These are phyloP conservation scores for Phoeniculus purpureus DNA, from an alignment of 2,797 vertebrate species.

Conservation along the genomic window DNA sequence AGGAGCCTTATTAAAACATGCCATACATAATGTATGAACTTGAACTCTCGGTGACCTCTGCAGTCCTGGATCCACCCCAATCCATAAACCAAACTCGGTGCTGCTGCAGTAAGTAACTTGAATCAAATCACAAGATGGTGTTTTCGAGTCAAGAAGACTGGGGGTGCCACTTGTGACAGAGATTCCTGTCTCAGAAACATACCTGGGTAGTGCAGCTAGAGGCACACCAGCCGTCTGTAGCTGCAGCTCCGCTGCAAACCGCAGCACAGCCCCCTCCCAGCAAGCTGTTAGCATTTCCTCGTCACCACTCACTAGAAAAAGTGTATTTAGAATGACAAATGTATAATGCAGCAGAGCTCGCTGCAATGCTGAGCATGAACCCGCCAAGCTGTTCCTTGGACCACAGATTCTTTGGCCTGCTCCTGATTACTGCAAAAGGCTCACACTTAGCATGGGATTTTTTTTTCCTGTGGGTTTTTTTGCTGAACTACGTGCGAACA, in stretches of 20 bases:
- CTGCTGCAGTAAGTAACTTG: constrained; percentile 61
- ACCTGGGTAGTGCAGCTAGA: background rate
- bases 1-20: constrained; percentile 66
- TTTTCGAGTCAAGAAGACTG: constrained; percentile 43
- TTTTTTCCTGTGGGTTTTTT: background rate
- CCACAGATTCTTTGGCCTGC: background rate
- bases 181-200: constrained; percentile 16
- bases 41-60: constrained; percentile 77
- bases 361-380: background rate
- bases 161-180: constrained; percentile 28
- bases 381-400: background rate
- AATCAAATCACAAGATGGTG: constrained; percentile 58
- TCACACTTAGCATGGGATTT: background rate
- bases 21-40: constrained; percentile 75
- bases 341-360: background rate
- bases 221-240: background rate
- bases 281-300: background rate
- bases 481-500: accelerated
- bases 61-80: constrained; percentile 67
- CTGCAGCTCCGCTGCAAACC: background rate
- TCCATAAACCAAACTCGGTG: constrained; percentile 66
- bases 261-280: background rate
- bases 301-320: background rate
- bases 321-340: background rate
- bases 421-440: background rate